Evolutionary conservation across 2,888 invertebrate genomes (phyloP).

Genomic region (Choristoneura rosaceana): DNA sequence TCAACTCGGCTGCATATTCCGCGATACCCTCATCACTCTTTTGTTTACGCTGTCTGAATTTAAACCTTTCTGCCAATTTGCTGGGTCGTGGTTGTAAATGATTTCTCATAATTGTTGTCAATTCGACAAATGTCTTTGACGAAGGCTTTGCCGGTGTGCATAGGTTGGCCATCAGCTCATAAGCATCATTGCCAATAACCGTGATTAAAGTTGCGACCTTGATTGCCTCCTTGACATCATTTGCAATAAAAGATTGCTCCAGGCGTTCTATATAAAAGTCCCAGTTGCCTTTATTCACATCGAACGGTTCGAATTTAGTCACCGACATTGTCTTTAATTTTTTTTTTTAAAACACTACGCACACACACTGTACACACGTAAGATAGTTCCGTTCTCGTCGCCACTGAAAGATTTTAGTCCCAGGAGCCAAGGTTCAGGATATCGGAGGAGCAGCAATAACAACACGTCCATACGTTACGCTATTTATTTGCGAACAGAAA

Average conservation of each 20-base stretch:
- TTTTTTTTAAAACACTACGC: not conserved
- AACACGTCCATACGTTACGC: too few species aligned
- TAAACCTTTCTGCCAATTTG: not conserved
- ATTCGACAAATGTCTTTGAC: not conserved
- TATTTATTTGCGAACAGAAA: too few species aligned
- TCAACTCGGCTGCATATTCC: not conserved
- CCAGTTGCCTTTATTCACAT: too few species aligned
- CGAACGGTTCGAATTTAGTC: not conserved
- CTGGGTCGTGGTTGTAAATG: conserved; percentile 1
- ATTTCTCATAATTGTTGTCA: not conserved
- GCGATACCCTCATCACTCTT: conserved; percentile 3
- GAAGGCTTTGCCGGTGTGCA: not conserved
- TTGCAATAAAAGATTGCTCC: too few species aligned
- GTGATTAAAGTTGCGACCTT: too few species aligned
- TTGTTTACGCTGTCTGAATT: not conserved
- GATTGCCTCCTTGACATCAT: too few species aligned
- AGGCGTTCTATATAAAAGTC: too few species aligned
- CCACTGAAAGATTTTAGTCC: too few species aligned
- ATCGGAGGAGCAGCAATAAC: too few species aligned
- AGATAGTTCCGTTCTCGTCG: not conserved
- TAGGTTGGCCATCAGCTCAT: not conserved
- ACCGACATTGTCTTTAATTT: not conserved
- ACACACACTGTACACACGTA: too few species aligned
- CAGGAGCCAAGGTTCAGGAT: too few species aligned
- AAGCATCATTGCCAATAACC: too few species aligned